A percentile compares a stretch with the other conserved stretches of the same genome.
Conservation (phyloP, 1,140 invertebrate genomes). For the Drosophila sechellia region DNA sequence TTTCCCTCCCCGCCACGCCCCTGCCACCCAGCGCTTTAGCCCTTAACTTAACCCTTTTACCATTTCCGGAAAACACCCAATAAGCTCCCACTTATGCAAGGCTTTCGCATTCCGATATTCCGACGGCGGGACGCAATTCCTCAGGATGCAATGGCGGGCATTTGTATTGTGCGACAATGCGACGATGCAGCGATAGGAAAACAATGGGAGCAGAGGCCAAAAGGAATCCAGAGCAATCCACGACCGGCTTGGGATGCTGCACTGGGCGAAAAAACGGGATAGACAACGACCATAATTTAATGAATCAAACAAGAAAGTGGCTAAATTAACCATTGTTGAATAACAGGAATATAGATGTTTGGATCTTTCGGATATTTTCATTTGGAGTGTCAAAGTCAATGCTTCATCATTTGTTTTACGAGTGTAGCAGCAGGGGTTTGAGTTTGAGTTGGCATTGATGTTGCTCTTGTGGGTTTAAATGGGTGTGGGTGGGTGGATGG, state of each 20-base stretch:
- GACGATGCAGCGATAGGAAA: conserved; percentile 66
- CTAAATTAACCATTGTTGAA: background rate
- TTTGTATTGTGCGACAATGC: conserved; percentile 58
- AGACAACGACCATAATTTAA: background rate
- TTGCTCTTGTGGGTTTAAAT: conserved; percentile 30
- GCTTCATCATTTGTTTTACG: background rate
- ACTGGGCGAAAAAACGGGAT: background rate
- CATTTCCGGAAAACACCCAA: conserved; percentile 27
- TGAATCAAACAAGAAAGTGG: background rate
- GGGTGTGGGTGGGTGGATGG: conserved; percentile 3
- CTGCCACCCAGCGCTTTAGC: background rate
- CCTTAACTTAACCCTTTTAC: background rate
- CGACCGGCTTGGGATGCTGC: conserved; percentile 1
- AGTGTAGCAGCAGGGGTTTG: conserved; percentile 3
- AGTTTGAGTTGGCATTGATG: conserved; percentile 21
- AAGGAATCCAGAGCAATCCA: conserved; percentile 68
- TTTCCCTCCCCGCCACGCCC: background rate
- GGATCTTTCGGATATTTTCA: too few species aligned
- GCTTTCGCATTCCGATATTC: conserved; percentile 30
- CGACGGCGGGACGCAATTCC: conserved; percentile 19
- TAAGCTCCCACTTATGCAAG: conserved; percentile 37
- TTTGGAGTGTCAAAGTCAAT: too few species aligned
- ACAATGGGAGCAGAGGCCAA: conserved; percentile 65
- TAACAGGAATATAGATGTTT: background rate
- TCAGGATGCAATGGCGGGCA: conserved; percentile 41